A percentile compares a stretch with the other conserved stretches of the same genome.
Conservation (phyloP, 1,140 invertebrate species). For the Drosophila asahinai region DNA sequence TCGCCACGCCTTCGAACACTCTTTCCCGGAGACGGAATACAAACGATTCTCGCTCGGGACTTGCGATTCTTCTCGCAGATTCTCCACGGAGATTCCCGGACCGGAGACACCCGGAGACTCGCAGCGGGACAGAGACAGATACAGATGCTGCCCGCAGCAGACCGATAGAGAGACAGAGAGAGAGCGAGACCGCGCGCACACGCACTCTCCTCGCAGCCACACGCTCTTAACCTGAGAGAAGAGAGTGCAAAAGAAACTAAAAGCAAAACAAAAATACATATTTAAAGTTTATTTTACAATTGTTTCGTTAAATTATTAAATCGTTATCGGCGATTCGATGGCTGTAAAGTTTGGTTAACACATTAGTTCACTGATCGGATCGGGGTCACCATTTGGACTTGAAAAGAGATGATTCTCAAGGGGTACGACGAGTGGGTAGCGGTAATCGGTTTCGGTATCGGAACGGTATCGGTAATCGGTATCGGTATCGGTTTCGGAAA, state of each 20-base stretch:
- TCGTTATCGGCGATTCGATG: slow-evolving; percentile 43
- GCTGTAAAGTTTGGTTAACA: slow-evolving; percentile 72
- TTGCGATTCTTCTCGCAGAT: slow-evolving; percentile 28
- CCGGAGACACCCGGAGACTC: slow-evolving; percentile 36
- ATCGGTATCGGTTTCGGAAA: slow-evolving; percentile 3
- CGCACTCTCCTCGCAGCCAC: slow-evolving; percentile 51
- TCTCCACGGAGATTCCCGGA: background rate
- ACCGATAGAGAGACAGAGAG: slow-evolving; percentile 55
- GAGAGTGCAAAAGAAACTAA: slow-evolving; percentile 81
- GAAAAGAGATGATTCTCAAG: slow-evolving; percentile 57
- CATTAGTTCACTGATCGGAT: slow-evolving; percentile 63
- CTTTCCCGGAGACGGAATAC: slow-evolving; percentile 38
- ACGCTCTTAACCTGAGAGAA: slow-evolving; percentile 79
- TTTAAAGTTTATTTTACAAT: slow-evolving; percentile 62
- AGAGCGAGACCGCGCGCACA: slow-evolving; percentile 38
- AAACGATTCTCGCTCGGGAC: slow-evolving; percentile 34
- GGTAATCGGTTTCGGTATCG: slow-evolving; percentile 23
- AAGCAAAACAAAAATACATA: slow-evolving; percentile 69
- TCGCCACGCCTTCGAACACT: slow-evolving; percentile 45
- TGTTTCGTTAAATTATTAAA: slow-evolving; percentile 49
- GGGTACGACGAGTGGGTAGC: slow-evolving; percentile 60
- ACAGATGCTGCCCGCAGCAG: slow-evolving; percentile 35
- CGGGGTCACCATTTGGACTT: slow-evolving; percentile 57
- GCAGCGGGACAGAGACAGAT: slow-evolving; percentile 52
- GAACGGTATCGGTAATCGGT: slow-evolving; percentile 20